Percentiles rank a stretch among this genome's conserved stretches.
These are phyloP conservation scores for Poeciliopsis infans DNA, from an alignment of 2,797 vertebrate genomes.

Conservation along the genomic window DNA sequence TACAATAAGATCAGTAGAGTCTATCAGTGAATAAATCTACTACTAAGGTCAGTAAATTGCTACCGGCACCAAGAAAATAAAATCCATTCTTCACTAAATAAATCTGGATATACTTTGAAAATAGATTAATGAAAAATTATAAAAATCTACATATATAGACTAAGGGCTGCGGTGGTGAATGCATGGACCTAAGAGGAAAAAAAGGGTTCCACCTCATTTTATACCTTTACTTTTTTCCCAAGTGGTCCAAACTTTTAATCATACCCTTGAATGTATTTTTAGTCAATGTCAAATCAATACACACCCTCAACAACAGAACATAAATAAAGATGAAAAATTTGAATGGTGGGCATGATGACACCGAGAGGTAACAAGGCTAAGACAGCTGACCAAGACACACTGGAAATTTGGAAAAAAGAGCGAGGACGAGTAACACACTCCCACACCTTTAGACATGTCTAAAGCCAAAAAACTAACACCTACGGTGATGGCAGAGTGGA, in stretches of 20 bases:
- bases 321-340: neutral
- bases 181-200: neutral
- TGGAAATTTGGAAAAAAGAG: conserved; percentile 2
- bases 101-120: neutral
- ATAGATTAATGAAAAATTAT: neutral
- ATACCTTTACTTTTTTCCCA: neutral
- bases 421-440: conserved; percentile 54
- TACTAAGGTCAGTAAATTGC: neutral
- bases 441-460: conserved; percentile 46
- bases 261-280: neutral
- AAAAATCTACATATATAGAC: neutral
- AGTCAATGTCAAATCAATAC: neutral
- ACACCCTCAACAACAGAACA: neutral
- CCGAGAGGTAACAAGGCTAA: neutral
- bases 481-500: conserved; percentile 39
- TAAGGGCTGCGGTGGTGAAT: neutral
- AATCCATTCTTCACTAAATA: neutral
- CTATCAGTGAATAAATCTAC: neutral
- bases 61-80: neutral
- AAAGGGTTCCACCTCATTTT: neutral
- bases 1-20: neutral
- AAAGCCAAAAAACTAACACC: conserved; percentile 35
- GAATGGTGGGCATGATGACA: neutral
- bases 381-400: conserved; percentile 3
- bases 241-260: neutral